Evolutionary conservation across 2,113 vertebrate genomes (phyloP).

Genomic region (Vanacampus margaritifer): DNA sequence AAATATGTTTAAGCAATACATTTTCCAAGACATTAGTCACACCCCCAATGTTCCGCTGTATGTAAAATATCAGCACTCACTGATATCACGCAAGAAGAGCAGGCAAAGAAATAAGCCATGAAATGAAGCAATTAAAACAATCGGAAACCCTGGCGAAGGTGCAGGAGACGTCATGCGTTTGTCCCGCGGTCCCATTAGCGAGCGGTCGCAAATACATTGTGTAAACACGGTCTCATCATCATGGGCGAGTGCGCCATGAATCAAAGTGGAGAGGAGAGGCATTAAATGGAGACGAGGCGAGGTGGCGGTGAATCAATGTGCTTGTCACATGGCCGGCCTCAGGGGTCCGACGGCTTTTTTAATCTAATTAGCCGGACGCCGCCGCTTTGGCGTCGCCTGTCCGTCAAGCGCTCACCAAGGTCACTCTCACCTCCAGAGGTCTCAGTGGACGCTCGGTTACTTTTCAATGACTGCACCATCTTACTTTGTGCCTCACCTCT

Average conservation of each 20-base stretch:
- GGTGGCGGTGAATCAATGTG: constrained; percentile 1
- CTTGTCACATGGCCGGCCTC: constrained; percentile 3
- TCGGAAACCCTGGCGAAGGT: background rate
- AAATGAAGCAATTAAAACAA: constrained; percentile 1
- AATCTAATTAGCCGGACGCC: background rate
- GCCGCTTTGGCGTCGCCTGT: constrained; percentile 1
- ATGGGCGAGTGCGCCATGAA: background rate
- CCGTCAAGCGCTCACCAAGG: background rate
- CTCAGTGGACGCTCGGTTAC: background rate
- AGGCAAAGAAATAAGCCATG: background rate
- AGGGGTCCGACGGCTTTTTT: background rate
- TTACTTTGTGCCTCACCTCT: background rate
- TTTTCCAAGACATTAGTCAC: background rate
- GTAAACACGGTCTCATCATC: background rate
- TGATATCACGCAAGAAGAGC: background rate
- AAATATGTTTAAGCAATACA: too few species aligned
- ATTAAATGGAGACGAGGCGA: background rate
- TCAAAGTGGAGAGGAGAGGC: background rate
- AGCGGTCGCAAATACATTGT: background rate
- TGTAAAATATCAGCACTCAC: background rate
- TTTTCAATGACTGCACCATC: background rate
- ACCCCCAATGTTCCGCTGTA: background rate
- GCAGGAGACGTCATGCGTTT: background rate
- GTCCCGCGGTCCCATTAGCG: background rate
- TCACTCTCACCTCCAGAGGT: background rate